Base-by-base conservation (phyloP, 2,797 vertebrate species). In the Schizopygopsis malacanthus region DNA sequence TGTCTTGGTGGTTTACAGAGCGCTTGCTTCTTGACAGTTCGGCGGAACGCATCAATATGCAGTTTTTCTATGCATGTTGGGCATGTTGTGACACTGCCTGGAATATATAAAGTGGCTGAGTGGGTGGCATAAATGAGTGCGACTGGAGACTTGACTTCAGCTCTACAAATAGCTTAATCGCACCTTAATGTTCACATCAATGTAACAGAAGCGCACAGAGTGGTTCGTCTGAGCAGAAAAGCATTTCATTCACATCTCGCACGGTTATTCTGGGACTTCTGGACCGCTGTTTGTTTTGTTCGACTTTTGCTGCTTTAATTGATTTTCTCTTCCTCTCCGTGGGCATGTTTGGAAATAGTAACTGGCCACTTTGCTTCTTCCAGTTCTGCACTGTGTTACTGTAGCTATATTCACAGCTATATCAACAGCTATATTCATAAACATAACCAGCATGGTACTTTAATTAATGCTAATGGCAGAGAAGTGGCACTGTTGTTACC, bases 121-220 rank as follows among this genome's bases (percentile, higher is more conserved):
- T 93, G 90, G 93, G 93, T 89, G 92, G 92, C 89, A 91, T 92
- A 92, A 93, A 94, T 93, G 90, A 92, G 90, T 88, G 81, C 45
- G 79, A 88, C 81, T 88, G 82, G 83, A 88, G 85, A 90, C 90
- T 92, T 89, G 87, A 92, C 92, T 92, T 91, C 88, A 90, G 90
- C 89, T 78, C 37, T 67, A 89, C 88, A 91, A 91, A 92, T 87
- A 90, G 83, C 86, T 88, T 91, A 89, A 94, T 92, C 90, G 70
- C 84, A 88, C 88, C 80, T 90, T 83, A 84, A 79, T 80, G 22
- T 90, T 91, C 22, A 1, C 50, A 71, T 81, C 52, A 11, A 0
- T 10, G 43, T 7, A 22, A 37, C 50, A 18, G 9, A 54, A 28
- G 45, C 15, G 25, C 15, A 80, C 13, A 39, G 28, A 39, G 39